Conservation (phyloP, 1,140 invertebrate species). For the Drosophila pandora region DNA sequence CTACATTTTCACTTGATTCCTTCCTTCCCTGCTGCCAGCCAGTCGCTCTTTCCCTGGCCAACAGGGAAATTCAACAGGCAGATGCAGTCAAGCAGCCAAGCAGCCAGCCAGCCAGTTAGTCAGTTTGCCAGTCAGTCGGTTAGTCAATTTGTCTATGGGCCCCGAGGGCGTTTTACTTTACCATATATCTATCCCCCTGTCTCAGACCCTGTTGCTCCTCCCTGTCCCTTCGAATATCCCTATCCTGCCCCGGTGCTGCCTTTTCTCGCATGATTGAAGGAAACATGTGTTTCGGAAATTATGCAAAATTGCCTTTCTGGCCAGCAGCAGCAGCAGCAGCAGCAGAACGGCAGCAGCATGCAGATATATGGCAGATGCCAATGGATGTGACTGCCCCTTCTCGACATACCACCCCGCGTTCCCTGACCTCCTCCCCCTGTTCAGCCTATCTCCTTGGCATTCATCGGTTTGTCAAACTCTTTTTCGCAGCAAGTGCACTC, state of each 20-base stretch:
- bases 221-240: slow-evolving; percentile 21
- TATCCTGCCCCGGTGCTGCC: slow-evolving; percentile 33
- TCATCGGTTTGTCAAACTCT: slow-evolving; percentile 50
- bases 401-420: neutral
- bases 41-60: slow-evolving; percentile 14
- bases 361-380: slow-evolving; percentile 40
- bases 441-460: slow-evolving; percentile 2
- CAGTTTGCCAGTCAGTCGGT: slow-evolving; percentile 70
- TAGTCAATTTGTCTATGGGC: slow-evolving; percentile 78
- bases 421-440: neutral
- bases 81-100: slow-evolving; percentile 35
- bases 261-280: slow-evolving; percentile 80
- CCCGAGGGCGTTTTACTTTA: slow-evolving; percentile 59
- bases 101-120: slow-evolving; percentile 12
- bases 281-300: slow-evolving; percentile 83
- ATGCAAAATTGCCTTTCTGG: slow-evolving; percentile 78
- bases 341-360: slow-evolving; percentile 19
- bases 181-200: slow-evolving; percentile 6
- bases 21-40: slow-evolving; percentile 38
- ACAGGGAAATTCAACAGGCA: slow-evolving; percentile 9
- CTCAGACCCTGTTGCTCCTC: slow-evolving; percentile 5
- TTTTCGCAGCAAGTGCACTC: slow-evolving; percentile 29
- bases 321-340: slow-evolving; percentile 30
- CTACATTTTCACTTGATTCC: slow-evolving; percentile 80
- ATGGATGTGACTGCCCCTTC: slow-evolving; percentile 52